A percentile compares a stretch with the other conserved stretches of the same genome.
phyloP scores from a whole-genome alignment of 1,140 invertebrate species.

The Zaprionus inermis region DNA sequence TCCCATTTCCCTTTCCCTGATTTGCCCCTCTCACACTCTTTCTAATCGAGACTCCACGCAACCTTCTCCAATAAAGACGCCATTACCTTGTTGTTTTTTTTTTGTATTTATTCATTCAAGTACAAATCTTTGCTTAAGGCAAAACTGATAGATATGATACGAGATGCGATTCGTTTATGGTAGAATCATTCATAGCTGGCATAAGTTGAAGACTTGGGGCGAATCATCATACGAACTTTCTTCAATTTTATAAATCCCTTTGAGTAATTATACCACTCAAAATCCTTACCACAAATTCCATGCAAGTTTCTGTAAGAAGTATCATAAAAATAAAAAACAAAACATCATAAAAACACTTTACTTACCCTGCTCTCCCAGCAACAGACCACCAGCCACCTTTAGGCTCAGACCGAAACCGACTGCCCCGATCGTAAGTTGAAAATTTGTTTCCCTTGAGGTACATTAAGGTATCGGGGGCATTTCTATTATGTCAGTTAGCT shows the following conservation, averaged over 20 bases:
- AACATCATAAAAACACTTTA: not conserved
- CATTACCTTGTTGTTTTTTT: too few species aligned
- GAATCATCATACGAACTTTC: conserved; percentile 7
- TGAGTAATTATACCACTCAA: fast-evolving
- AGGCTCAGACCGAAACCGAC: not conserved
- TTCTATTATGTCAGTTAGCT: not conserved
- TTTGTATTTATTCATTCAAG: too few species aligned
- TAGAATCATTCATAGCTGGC: too few species aligned
- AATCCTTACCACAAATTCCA: not conserved
- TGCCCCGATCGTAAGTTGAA: not conserved
- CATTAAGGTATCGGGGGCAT: not conserved
- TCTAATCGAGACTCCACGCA: not conserved
- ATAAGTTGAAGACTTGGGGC: not conserved
- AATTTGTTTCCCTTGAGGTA: not conserved
- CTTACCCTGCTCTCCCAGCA: not conserved
- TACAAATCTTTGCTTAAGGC: too few species aligned
- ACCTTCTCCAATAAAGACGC: too few species aligned
- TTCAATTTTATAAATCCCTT: not conserved
- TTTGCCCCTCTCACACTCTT: not conserved
- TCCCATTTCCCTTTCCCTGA: not conserved
- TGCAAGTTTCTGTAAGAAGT: conserved; percentile 5
- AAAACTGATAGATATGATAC: too few species aligned
- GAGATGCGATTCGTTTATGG: too few species aligned
- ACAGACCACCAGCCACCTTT: conserved; percentile 16
- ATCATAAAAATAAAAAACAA: not conserved